These are phyloP conservation scores for Epsilonema sp. DNA, from an alignment of 2,888 invertebrate genomes.

Conservation along the genomic window DNA sequence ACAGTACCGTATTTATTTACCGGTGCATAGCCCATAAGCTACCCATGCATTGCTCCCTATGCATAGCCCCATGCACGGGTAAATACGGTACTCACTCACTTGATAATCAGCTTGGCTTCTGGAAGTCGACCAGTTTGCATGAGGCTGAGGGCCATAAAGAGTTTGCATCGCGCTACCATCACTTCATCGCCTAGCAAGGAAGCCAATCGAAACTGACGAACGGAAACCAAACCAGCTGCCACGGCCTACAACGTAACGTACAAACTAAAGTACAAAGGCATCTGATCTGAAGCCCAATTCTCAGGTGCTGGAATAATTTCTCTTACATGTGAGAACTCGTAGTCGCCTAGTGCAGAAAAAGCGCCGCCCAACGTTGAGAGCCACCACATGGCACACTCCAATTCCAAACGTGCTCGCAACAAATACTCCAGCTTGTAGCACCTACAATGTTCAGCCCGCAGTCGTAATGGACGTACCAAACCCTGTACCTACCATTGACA, in stretches of 20 bases:
- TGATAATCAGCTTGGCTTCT: neutral
- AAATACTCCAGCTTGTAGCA: neutral
- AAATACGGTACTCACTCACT: no score
- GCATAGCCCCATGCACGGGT: no score
- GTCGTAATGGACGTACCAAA: no score
- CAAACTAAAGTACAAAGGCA: neutral
- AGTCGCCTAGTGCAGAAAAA: constrained; percentile 80
- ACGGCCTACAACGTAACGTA: constrained; percentile 58
- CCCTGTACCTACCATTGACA: neutral
- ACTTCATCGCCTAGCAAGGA: constrained; percentile 56
- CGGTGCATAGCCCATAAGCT: no score
- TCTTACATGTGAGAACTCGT: no score
- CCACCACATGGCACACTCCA: constrained; percentile 74
- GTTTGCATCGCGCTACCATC: constrained; percentile 54
- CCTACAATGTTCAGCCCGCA: no score
- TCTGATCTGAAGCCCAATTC: no score
- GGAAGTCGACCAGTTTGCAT: constrained; percentile 53
- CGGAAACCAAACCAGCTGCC: constrained; percentile 65
- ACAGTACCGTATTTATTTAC: no score
- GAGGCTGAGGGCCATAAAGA: constrained; percentile 64
- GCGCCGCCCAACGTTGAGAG: constrained; percentile 87
- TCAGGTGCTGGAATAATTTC: no score
- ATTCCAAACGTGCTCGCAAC: constrained; percentile 36
- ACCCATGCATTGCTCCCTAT: no score
- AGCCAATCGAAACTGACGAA: constrained; percentile 59